A percentile compares a stretch with the other conserved stretches of the same genome.
phyloP scores from a whole-genome alignment of 2,888 invertebrate genomes.

The Mythimna lalbum region DNA sequence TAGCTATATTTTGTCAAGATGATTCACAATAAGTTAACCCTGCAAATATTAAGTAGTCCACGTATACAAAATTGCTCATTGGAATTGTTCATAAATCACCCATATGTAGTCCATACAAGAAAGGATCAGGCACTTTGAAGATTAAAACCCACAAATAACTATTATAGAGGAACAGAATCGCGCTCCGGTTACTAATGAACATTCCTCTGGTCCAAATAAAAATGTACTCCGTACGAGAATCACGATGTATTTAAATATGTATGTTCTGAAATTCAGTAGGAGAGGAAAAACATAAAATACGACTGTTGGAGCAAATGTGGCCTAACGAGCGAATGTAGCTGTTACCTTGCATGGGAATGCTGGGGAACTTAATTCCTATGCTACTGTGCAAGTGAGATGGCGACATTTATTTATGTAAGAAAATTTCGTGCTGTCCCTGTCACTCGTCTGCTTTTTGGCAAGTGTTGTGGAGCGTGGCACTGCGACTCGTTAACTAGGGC shows the following conservation, averaged over 20 bases:
- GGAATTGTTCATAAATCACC: conserved; percentile 3
- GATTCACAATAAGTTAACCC: conserved; percentile 1
- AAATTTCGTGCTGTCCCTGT: conserved; percentile 32
- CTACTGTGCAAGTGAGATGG: conserved; percentile 41
- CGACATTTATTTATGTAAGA: conserved; percentile 17
- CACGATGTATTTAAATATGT: conserved; percentile 58
- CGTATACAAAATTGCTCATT: background rate
- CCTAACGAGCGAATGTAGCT: conserved; percentile 63
- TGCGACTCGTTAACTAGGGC: conserved; percentile 58
- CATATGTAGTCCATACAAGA: conserved; percentile 28
- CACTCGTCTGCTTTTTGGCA: conserved; percentile 46
- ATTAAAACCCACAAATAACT: conserved; percentile 62
- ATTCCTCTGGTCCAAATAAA: conserved; percentile 54
- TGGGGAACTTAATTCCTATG: conserved; percentile 41
- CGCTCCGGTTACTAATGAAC: conserved; percentile 60
- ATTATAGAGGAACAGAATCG: conserved; percentile 41
- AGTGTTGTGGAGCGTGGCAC: conserved; percentile 44
- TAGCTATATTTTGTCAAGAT: background rate
- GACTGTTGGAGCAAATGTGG: conserved; percentile 49
- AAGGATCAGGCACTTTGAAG: conserved; percentile 55
- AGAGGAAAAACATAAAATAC: conserved; percentile 59
- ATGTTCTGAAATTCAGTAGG: conserved; percentile 50
- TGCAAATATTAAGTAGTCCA: background rate
- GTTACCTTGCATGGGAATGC: conserved; percentile 44
- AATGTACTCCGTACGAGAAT: conserved; percentile 47